Conservation (phyloP, 2,113 vertebrate genomes). For the Scalopus aquaticus region DNA sequence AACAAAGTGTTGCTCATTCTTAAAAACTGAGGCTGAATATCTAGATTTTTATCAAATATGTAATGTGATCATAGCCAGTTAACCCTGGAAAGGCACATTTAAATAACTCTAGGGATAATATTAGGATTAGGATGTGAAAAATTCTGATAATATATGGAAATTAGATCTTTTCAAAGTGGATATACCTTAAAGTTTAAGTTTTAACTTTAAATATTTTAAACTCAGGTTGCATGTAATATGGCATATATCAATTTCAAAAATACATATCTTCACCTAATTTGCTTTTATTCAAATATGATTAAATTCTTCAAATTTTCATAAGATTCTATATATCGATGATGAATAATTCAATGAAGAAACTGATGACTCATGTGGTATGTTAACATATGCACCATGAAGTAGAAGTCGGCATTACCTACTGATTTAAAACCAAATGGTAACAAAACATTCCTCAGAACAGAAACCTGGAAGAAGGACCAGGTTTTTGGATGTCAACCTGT, state of each 20-base stretch:
- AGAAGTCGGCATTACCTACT: neutral
- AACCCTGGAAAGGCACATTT: neutral
- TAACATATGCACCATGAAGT: neutral
- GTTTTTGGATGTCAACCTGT: fast-evolving
- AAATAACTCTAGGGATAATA: neutral
- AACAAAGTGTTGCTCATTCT: neutral
- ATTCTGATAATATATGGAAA: neutral
- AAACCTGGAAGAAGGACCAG: neutral
- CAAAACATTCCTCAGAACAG: neutral
- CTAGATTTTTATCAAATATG: constrained; percentile 18
- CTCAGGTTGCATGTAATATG: neutral
- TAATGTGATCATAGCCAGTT: neutral
- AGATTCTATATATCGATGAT: neutral
- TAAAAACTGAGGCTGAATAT: neutral
- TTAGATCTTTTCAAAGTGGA: neutral
- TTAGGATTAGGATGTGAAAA: neutral
- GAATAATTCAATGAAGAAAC: neutral
- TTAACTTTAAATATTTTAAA: neutral
- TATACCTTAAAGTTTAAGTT: neutral
- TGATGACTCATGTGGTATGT: neutral
- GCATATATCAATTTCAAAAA: neutral
- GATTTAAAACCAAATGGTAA: neutral
- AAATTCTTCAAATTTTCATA: neutral
- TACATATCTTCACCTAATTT: neutral
- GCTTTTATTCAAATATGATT: neutral